These are phyloP conservation scores for Melanotaenia parkinsoni DNA, from an alignment of 2,797 vertebrate species.

Conservation along the genomic window DNA sequence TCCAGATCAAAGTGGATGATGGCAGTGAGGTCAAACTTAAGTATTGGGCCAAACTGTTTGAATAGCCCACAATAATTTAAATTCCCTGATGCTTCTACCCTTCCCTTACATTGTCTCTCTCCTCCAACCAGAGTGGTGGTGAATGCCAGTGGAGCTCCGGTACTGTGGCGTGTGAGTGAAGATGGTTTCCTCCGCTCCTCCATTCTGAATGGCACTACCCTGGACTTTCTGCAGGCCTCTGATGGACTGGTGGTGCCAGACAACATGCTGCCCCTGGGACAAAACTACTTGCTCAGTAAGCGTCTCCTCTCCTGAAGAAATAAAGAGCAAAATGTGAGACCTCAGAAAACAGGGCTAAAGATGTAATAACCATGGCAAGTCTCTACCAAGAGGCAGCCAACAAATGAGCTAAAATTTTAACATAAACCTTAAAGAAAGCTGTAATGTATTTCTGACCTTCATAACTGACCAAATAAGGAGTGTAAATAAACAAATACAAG, in stretches of 20 bases:
- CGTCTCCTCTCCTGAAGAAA: background rate
- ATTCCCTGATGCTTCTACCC: background rate
- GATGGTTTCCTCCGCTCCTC: conserved; percentile 91
- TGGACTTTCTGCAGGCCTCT: conserved; percentile 89
- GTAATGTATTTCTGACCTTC: background rate
- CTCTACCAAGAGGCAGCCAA: background rate
- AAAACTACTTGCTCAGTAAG: conserved; percentile 96
- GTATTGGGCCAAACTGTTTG: background rate
- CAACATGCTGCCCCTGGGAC: conserved; percentile 88
- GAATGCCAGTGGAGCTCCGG: conserved; percentile 87
- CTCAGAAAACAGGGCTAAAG: background rate
- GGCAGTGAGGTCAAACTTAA: background rate
- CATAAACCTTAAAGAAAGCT: background rate
- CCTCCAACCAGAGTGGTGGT: conserved; percentile 75
- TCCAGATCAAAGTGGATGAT: conserved; percentile 11
- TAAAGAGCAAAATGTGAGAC: background rate
- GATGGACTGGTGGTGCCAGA: conserved; percentile 92
- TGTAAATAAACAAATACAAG: background rate
- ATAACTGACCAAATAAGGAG: background rate
- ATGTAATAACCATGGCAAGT: background rate
- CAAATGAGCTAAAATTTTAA: background rate
- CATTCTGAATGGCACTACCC: conserved; percentile 88
- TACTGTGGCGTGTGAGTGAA: conserved; percentile 91
- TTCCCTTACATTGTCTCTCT: conserved; percentile 8
- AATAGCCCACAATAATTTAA: background rate